Conservation (phyloP, 2,797 vertebrate species). For the Nyctibius grandis region DNA sequence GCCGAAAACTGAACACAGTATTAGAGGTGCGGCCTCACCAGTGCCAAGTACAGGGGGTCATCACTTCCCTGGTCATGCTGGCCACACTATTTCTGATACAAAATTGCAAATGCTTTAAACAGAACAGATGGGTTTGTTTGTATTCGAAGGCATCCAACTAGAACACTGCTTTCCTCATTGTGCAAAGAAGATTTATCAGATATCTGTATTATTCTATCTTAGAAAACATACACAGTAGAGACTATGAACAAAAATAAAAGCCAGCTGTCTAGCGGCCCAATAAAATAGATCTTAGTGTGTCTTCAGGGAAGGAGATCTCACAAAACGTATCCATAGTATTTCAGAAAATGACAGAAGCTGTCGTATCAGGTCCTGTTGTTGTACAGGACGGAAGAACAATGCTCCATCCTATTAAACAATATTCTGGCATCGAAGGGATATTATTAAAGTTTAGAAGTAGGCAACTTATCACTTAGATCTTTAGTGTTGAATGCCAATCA, state of each 20-base stretch:
- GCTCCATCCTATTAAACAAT: background rate
- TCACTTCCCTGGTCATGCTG: background rate
- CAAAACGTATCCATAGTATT: background rate
- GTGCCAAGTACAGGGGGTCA: accelerated
- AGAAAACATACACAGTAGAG: background rate
- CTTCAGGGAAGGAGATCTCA: background rate
- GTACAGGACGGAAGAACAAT: background rate
- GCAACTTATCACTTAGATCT: background rate
- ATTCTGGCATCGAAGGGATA: background rate
- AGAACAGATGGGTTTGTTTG: constrained; percentile 22
- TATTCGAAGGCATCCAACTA: background rate
- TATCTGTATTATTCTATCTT: background rate
- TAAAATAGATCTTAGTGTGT: background rate
- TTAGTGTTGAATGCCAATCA: background rate
- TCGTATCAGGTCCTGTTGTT: background rate
- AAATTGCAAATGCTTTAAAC: background rate
- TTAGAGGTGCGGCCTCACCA: accelerated
- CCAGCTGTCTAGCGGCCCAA: background rate
- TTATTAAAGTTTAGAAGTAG: background rate
- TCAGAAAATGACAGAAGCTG: background rate
- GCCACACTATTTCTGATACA: background rate
- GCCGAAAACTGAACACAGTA: background rate
- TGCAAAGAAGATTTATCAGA: background rate
- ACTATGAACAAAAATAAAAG: background rate
- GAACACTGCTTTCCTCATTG: background rate